Conservation (phyloP, 2,888 invertebrate species). For the Zhuqinia jingwanae region DNA sequence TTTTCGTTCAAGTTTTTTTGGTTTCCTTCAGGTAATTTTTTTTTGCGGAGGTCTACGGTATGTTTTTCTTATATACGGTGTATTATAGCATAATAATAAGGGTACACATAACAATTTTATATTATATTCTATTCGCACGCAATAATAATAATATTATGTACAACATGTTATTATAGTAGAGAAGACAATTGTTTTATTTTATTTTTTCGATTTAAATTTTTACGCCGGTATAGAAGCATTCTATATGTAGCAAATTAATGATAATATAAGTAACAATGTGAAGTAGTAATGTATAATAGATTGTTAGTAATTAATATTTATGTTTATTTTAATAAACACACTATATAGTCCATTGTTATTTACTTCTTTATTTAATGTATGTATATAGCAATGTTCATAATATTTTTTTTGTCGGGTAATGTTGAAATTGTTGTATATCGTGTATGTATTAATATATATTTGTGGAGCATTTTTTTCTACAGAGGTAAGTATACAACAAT, state of each 20-base stretch:
- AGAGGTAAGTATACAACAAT: conserved; percentile 14
- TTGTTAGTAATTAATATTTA: neutral
- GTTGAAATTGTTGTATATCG: conserved; percentile 5
- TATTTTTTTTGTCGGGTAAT: neutral
- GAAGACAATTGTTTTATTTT: conserved; percentile 43
- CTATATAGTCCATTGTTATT: neutral
- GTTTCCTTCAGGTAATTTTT: conserved; percentile 55
- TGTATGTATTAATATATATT: neutral
- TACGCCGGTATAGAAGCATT: neutral
- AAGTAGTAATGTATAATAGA: too few relatives aligned
- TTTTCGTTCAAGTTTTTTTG: conserved; percentile 21
- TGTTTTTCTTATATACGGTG: neutral
- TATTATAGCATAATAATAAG: neutral
- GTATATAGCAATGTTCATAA: conserved; percentile 23
- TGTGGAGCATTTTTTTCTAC: conserved; percentile 39
- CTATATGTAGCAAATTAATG: conserved; percentile 34
- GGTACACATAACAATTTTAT: neutral
- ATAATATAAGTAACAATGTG: conserved; percentile 45
- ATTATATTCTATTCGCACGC: neutral
- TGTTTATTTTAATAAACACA: conserved; percentile 18
- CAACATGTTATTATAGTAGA: conserved; percentile 30
- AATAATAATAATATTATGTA: conserved; percentile 45
- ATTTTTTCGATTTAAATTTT: too few relatives aligned
- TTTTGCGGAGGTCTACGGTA: conserved; percentile 44
- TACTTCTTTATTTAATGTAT: neutral